Evolutionary conservation across 2,888 invertebrate species (phyloP).

Genomic region (Tipula vernalis): DNA sequence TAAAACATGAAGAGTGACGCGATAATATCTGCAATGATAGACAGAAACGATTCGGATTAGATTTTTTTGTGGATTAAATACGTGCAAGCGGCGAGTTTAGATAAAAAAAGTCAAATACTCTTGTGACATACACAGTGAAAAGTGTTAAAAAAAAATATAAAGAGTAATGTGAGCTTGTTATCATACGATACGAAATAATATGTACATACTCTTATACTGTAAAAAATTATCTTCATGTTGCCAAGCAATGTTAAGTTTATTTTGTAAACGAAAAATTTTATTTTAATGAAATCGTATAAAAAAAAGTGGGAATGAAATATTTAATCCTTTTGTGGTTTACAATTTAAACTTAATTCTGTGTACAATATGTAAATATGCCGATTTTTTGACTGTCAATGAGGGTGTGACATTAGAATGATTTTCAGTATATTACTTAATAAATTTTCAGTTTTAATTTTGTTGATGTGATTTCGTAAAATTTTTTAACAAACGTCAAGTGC

Average conservation of each 20-base stretch:
- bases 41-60: too few species aligned
- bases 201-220: too few species aligned
- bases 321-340: neutral
- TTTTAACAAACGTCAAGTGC: too few species aligned
- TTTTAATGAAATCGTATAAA: neutral
- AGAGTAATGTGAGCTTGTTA: too few species aligned
- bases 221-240: neutral
- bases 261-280: neutral
- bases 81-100: too few species aligned
- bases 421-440: neutral
- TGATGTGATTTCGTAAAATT: too few species aligned
- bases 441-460: neutral
- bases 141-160: too few species aligned
- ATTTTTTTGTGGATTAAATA: too few species aligned
- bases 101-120: too few species aligned
- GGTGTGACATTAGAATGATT: neutral
- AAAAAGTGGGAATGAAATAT: neutral
- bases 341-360: neutral
- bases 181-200: too few species aligned
- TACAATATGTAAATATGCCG: neutral
- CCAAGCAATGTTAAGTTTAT: neutral
- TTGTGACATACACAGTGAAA: too few species aligned
- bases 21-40: neutral
- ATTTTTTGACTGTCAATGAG: neutral
- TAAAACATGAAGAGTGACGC: neutral